These are phyloP conservation scores for Rapana venosa DNA, from an alignment of 2,888 invertebrate species.

Conservation along the genomic window DNA sequence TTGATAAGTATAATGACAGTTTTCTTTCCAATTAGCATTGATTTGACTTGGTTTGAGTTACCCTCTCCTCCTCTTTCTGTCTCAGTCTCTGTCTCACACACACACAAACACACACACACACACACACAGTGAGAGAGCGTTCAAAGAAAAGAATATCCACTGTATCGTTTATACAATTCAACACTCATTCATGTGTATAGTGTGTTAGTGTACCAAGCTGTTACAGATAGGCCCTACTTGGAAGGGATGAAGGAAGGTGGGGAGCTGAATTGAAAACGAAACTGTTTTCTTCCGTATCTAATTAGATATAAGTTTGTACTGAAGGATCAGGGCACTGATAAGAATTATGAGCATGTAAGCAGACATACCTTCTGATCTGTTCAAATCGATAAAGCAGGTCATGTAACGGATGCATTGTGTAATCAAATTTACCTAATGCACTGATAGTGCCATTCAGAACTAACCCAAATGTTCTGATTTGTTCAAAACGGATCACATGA, in stretches of 20 bases:
- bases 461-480: neutral
- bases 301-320: neutral
- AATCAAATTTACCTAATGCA: conserved; percentile 32
- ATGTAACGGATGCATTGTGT: conserved; percentile 35
- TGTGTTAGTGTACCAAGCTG: too few species aligned
- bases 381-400: conserved; percentile 3
- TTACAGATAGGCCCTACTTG: too few species aligned
- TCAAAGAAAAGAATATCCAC: neutral
- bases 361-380: neutral
- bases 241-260: too few species aligned
- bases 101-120: neutral
- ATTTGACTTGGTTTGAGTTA: neutral
- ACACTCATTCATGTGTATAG: too few species aligned
- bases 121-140: neutral
- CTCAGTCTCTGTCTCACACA: neutral
- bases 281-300: too few species aligned
- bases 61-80: neutral
- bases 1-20: too few species aligned
- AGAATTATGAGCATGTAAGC: neutral
- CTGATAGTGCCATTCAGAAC: conserved; percentile 23
- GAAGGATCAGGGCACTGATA: neutral
- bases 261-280: too few species aligned
- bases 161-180: neutral
- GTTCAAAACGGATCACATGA: conserved; percentile 10
- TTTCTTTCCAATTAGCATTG: too few species aligned